Evolutionary conservation across 2,113 vertebrate species (phyloP), one percentile per base, ranked within the genome.

Genomic region (pig (Sus scrofa)): DNA sequence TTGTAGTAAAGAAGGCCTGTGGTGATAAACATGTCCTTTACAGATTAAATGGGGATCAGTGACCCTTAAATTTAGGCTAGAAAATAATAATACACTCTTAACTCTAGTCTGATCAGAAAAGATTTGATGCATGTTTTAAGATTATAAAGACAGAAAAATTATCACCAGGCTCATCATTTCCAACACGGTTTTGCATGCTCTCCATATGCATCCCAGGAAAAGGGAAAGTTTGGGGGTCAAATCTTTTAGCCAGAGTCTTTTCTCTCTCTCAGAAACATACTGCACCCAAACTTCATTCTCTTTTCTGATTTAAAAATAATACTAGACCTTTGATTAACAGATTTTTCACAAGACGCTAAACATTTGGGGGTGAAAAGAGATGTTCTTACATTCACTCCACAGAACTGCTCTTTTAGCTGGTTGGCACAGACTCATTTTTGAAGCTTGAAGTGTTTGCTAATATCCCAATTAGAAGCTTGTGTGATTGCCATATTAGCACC

Each of bases 331-430:
- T 94, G 91, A 97, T 93, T 78, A 92, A 81, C 65, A 96, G 81
- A 95, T 91, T 97, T 96, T 96, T 89, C 90, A 92, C 88, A 96
- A 65, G 56, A 81, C 95, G 81, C 86, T 96, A 74, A 96, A 85
- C 88, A 91, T 93, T 93, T 75, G 10, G 52, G 52, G 56, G 88
- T 56, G 63, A 96, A 96, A 91, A 89, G 78, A 95, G 92, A 82
- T 4, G 0, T 68, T 94, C 58, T 62, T 96, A 50, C 3, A 50
- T 96, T 91, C 60, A 56, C 22, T 92, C 93, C 95, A 78, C 87
- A 67, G 37, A 77, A 39, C 27, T 83, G 88, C 73, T 91, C 90
- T 90, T 96, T 89, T 92, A 56, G 85, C 95, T 34, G 30, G 15
- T 62, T 93, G 54, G n/a, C 95, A 93, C 83, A 86, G 54, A 79